Evolutionary conservation across 2,888 invertebrate species (phyloP), one percentile per base, ranked within the genome.

Genomic region (Coelinius sp.): DNA sequence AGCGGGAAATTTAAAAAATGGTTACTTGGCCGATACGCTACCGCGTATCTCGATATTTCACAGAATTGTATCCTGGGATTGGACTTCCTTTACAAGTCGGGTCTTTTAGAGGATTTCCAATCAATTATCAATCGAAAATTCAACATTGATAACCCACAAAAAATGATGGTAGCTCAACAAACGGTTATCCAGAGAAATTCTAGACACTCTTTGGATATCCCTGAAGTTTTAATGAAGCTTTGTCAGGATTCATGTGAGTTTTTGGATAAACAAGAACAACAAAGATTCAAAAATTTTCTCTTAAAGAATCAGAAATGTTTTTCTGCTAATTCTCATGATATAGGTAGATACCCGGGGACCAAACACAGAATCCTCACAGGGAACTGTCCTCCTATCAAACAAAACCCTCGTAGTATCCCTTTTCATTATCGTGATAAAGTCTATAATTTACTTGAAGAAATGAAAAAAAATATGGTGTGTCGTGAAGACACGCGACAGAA

Each of bases 361-460:
- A 56, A 31, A 8, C 56, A 56, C 27, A 56, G 27, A 14, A 56
- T 56, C 7, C 27, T 14, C 8, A 27, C 27, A n/a, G 31, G 2
- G 27, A 56, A 56, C 12, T 27, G 27, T 31, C 6, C 27, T 5
- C 56, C 56, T n/a, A 56, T 56, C 17, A 56, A 56, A 27, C 56
- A 56, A n/a, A 56, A 56, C n/a, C 14, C 53, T 12, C 53, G 53
- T 8, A 22, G 53, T 4, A 14, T 53, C n/a, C 53, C 25, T 25
- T 56, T 56, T 56, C 56, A 56, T n/a, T 56, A 56, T 31, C 27
- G 56, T 17, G 56, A 56, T 12, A 2, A 31, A 56, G 56, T 14
- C n/a, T 56, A 7, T 7, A n/a, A 56, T n/a, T 14, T 31, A 56
- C 17, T 68, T 8, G 38, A 73, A 27, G 22, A 53, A 38, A 24